Conservation (phyloP, 1,140 invertebrate genomes). For the Odontomachus brunneus region DNA sequence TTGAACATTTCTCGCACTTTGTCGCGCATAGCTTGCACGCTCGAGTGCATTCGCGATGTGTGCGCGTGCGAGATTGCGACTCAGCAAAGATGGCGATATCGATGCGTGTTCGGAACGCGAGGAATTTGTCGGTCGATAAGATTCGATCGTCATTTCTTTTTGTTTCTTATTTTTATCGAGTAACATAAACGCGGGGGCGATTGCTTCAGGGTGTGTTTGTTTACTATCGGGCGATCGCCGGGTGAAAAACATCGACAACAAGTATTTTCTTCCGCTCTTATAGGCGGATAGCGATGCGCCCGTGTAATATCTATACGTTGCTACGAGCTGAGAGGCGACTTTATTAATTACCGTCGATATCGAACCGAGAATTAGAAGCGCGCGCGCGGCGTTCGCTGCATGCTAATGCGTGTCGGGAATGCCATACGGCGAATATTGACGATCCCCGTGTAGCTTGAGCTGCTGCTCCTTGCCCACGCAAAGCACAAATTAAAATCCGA, state of each 20-base stretch:
- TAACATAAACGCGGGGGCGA: background rate
- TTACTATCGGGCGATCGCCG: background rate
- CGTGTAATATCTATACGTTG: background rate
- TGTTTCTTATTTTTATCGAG: background rate
- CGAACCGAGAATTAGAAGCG: conserved; percentile 43
- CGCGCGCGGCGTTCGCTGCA: conserved; percentile 5
- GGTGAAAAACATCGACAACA: background rate
- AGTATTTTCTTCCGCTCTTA: background rate
- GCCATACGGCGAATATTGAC: background rate
- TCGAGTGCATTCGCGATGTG: background rate
- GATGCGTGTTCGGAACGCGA: background rate
- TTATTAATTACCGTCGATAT: conserved; percentile 66
- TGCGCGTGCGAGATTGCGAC: background rate
- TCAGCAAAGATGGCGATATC: background rate
- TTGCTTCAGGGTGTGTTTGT: background rate
- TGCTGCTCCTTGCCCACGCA: conserved; percentile 2
- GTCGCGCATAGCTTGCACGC: too few relatives aligned
- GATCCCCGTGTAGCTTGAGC: background rate
- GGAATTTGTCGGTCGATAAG: conserved; percentile 10
- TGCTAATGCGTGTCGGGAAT: conserved; percentile 54
- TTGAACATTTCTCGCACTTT: conserved; percentile 9
- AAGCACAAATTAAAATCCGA: conserved; percentile 68
- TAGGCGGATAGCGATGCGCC: conserved; percentile 3
- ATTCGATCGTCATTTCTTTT: background rate
- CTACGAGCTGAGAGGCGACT: conserved; percentile 27